phyloP scores from a whole-genome alignment of 2,888 invertebrate species.

The Charanyca ferruginea region DNA sequence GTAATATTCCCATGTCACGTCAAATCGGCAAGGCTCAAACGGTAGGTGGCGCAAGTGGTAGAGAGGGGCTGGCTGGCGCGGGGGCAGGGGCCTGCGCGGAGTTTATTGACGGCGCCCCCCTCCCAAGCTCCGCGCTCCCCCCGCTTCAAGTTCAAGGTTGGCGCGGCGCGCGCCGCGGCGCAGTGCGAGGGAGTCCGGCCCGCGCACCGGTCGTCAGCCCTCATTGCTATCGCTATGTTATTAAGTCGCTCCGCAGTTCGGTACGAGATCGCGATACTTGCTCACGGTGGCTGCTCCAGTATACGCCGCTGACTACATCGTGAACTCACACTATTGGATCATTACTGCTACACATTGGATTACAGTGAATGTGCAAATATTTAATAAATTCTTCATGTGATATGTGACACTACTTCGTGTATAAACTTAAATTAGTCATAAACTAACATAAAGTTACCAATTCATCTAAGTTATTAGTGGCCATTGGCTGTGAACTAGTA shows the following conservation, averaged over 20 bases:
- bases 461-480: constrained; percentile 83
- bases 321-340: constrained; percentile 80
- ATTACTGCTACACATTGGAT: constrained; percentile 79
- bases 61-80: constrained; percentile 71
- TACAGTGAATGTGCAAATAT: constrained; percentile 85
- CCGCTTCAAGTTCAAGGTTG: constrained; percentile 92
- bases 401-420: constrained; percentile 82
- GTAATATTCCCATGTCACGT: constrained; percentile 74
- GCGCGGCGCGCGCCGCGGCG: constrained; percentile 91
- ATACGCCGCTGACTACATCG: constrained; percentile 76
- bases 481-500: constrained; percentile 89
- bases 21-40: constrained; percentile 73
- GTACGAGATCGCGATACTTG: constrained; percentile 83
- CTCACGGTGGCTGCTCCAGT: constrained; percentile 77
- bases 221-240: constrained; percentile 86
- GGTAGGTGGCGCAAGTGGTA: constrained; percentile 69
- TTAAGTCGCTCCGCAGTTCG: constrained; percentile 80
- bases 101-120: constrained; percentile 89
- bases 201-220: constrained; percentile 91
- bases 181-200: constrained; percentile 91
- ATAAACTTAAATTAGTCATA: constrained; percentile 75
- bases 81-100: constrained; percentile 89
- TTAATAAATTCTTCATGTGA: constrained; percentile 71
- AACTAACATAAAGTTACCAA: constrained; percentile 85
- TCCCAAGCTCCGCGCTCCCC: constrained; percentile 80